Base-by-base conservation (phyloP, 1,140 invertebrate genomes). In the Propsilocerus akamusi region DNA sequence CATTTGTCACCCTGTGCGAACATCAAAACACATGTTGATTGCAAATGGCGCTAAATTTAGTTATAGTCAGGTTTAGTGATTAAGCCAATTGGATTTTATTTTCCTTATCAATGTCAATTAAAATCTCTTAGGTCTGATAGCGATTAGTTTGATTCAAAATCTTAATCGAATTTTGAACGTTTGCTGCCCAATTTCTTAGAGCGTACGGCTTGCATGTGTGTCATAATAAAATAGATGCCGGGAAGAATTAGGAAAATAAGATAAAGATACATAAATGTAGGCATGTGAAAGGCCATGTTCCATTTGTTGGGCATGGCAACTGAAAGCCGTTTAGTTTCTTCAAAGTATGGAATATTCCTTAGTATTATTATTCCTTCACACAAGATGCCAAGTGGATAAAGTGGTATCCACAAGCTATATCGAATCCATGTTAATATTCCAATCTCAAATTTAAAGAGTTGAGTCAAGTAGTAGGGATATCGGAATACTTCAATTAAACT, bases 381-480 rank as follows among this genome's bases (percentile, higher is more conserved):
- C 2, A 92, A 54, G 57, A 94, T 81, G 12, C 90, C 91, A 46
- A 94, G 58, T 0, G 92, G 92, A 66, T 95, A 96, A 0, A 96
- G 68, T 0, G 85, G 78, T 51, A 96, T 91, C 92, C 92, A 97
- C 26, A 91, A 73, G 0, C 86, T 86, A 59, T 96, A 96, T 24
- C 92, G 73, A 1, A 95, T 65, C 92, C 91, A 96, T 0, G 87
- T 94, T n/a, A 96, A 61, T 14, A 88, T 57, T 28, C 74, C 72
- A 47, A 86, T 72, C 53, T 90, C 74, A 25, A 75, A 72, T 26
- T 86, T 80, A 51, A 88, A 74, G 4, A 90, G 63, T 60, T 86
- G 78, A 0, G 80, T 71, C 60, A 95, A 81, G 63, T 96, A 96
- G 64, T 83, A 96, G 12, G 90, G 89, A 72, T 96, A 96, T 55